A percentile compares a stretch with the other conserved stretches of the same genome.
phyloP scores from a whole-genome alignment of 2,888 invertebrate species.

The Hydroisotoma schaefferi region DNA sequence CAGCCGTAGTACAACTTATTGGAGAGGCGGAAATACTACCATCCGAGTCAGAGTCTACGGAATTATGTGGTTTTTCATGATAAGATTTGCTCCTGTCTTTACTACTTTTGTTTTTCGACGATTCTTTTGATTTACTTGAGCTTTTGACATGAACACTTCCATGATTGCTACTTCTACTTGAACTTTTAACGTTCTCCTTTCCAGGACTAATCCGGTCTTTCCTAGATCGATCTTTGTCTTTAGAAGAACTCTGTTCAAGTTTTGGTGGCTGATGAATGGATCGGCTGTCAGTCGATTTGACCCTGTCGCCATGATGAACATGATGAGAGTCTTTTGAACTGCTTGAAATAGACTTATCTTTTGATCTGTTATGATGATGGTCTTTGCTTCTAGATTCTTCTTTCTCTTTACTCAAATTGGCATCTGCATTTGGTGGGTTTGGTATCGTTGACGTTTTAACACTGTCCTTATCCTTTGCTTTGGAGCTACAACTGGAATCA shows the following conservation, averaged over 20 bases:
- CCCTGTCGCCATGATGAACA: conserved; percentile 40
- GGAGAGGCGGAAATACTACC: not conserved
- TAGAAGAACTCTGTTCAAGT: conserved; percentile 15
- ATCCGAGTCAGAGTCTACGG: conserved; percentile 3
- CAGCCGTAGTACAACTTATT: not conserved
- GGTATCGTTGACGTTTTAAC: conserved; percentile 7
- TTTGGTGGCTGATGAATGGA: conserved; percentile 34
- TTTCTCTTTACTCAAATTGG: conserved; percentile 19
- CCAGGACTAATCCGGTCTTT: conserved; percentile 32
- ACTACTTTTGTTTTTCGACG: conserved; percentile 50
- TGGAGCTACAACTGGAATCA: conserved; percentile 34
- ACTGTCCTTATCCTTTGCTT: conserved; percentile 40
- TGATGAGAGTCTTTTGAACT: conserved; percentile 26
- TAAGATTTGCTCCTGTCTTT: conserved; percentile 49
- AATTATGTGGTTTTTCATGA: not conserved
- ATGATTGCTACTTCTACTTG: not conserved
- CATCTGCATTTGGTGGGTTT: not conserved
- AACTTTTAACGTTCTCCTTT: conserved; percentile 11
- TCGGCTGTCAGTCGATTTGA: conserved; percentile 43
- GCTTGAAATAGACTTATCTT: not conserved
- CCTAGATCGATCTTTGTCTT: conserved; percentile 39
- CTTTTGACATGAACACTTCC: conserved; percentile 21
- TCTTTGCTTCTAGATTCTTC: conserved; percentile 25
- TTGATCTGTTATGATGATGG: conserved; percentile 28
- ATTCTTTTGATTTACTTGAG: conserved; percentile 48